These are phyloP conservation scores for Hydrotaea diabolus DNA, from an alignment of 2,888 invertebrate genomes.

Conservation along the genomic window DNA sequence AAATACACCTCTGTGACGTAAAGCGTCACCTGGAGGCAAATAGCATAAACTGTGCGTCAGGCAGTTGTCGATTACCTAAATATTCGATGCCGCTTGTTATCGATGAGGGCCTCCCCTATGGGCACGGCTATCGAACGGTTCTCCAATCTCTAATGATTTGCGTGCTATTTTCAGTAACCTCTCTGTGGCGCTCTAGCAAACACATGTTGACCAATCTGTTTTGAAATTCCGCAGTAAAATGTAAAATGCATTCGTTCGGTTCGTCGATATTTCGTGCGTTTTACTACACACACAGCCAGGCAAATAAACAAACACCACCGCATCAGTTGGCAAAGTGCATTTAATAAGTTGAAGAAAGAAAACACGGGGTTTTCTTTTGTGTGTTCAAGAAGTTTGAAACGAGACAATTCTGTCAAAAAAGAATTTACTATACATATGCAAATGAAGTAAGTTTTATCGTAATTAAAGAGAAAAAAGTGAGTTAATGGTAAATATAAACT, in stretches of 20 bases:
- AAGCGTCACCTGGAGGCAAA: too few relatives aligned
- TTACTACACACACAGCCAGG: constrained; percentile 12
- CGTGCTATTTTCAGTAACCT: constrained; percentile 47
- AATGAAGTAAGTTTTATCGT: not conserved
- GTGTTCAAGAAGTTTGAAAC: too few relatives aligned
- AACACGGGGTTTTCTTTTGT: too few relatives aligned
- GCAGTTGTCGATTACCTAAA: too few relatives aligned
- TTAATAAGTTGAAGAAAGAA: constrained; percentile 27
- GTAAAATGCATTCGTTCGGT: not conserved
- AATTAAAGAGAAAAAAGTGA: constrained; percentile 6
- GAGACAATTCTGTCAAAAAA: not conserved
- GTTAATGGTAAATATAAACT: not conserved
- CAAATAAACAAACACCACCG: not conserved
- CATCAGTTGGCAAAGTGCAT: constrained; percentile 45
- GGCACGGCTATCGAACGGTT: too few relatives aligned
- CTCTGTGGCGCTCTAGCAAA: constrained; percentile 49
- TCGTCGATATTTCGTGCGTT: constrained; percentile 1
- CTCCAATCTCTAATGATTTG: too few relatives aligned
- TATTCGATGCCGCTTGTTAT: too few relatives aligned
- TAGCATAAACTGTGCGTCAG: too few relatives aligned
- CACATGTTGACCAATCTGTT: constrained; percentile 40
- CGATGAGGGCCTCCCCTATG: too few relatives aligned
- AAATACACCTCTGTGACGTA: too few relatives aligned
- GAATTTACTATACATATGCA: not conserved
- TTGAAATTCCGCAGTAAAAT: too few relatives aligned